Percentiles rank a stretch among this genome's conserved stretches.
phyloP scores from a whole-genome alignment of 2,797 vertebrate genomes.

The Sebastolobus altivelis region DNA sequence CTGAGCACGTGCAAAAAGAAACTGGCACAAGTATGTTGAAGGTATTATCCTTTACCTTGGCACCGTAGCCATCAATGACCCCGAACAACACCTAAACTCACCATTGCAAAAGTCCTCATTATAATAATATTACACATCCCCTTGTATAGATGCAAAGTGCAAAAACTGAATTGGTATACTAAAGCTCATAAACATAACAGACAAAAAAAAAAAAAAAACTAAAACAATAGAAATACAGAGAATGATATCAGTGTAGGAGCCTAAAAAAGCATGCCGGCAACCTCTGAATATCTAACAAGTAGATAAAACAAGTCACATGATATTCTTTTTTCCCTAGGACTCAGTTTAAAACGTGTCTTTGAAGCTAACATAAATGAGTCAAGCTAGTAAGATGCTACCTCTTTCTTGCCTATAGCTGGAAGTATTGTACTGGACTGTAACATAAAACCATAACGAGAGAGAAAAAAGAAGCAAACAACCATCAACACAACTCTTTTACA shows the following conservation, averaged over 20 bases:
- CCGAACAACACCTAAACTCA: constrained; percentile 72
- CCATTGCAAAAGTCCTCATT: constrained; percentile 82
- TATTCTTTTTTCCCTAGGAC: constrained; percentile 82
- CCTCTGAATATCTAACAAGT: constrained; percentile 93
- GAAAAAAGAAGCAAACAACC: constrained; percentile 90
- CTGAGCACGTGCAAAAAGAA: constrained; percentile 79
- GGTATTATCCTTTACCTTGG: constrained; percentile 75
- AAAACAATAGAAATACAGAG: constrained; percentile 76
- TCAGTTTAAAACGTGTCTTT: constrained; percentile 90
- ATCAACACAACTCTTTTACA: constrained; percentile 99
- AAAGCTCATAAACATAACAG: constrained; percentile 89
- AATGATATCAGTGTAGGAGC: constrained; percentile 92
- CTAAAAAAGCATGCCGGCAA: constrained; percentile 97
- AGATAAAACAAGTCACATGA: constrained; percentile 95
- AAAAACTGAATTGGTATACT: constrained; percentile 93
- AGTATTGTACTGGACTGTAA: constrained; percentile 92
- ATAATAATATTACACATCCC: constrained; percentile 96
- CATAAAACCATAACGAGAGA: constrained; percentile 85
- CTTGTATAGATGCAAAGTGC: constrained; percentile 98
- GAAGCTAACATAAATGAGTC: constrained; percentile 95
- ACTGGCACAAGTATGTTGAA: constrained; percentile 78
- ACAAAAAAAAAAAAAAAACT: constrained; percentile 49
- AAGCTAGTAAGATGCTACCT: constrained; percentile 95
- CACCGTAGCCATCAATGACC: constrained; percentile 70
- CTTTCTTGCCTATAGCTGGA: constrained; percentile 93